Evolutionary conservation across 2,888 invertebrate genomes (phyloP), one percentile per base, ranked within the genome.

Genomic region (Acleris emargana): DNA sequence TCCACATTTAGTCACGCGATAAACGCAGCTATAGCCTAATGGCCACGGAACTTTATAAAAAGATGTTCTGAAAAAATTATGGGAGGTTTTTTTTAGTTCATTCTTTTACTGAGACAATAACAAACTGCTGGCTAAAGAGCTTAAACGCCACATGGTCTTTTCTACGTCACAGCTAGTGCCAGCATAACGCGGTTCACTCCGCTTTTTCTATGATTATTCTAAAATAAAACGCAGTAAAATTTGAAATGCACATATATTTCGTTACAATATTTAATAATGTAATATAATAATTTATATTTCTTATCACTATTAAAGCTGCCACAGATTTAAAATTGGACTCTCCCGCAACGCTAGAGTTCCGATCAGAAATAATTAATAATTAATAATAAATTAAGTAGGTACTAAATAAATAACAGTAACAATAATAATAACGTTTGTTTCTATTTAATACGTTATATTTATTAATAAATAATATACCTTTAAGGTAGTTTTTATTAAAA

Each of bases 241-340:
- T 83, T 83, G 77, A 84, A 86, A 85, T 90, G 88, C 91, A 91
- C 91, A 91, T 91, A 85, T 91, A 89, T 83, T 66, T 89, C 76
- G 78, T 84, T 88, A 88, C 84, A 88, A 84, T 86, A 72, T 75
- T 82, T 74, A 80, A 83, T 87, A 84, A 79, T 83, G 73, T 80
- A 78, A 79, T 83, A 82, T 81, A 83, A 81, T 79, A 79, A 78
- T 73, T 74, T 73, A 75, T 74, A 73, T 84, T 75, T 80, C 91
- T 91, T 91, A 75, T 77, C 69, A 76, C 91, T 91, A 91, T 91
- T 91, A 91, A 91, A 91, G 91, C 91, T 91, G 89, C 84, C 84
- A 86, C 86, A 87, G 79, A 85, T 84, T 85, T 85, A 84, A 77
- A 32, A 78, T 81, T 84, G 87, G 82, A 81, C 87, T 89, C 87